phyloP scores from a whole-genome alignment of 92 coral and sea anemone genomes.

The Paramuricea clavata region DNA sequence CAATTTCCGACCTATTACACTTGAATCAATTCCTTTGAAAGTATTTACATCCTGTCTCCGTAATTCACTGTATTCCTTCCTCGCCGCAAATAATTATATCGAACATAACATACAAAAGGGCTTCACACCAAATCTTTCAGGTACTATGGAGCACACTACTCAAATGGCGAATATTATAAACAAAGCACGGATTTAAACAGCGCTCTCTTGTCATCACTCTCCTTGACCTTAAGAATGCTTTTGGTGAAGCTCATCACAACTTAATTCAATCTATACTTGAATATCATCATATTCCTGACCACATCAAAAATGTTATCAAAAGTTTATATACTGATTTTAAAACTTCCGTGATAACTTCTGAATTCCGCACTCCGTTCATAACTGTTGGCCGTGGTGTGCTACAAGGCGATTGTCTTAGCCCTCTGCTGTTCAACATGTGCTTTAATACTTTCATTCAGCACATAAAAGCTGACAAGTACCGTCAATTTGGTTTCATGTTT shows the following conservation, averaged over 20 bases:
- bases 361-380: conserved; percentile 27
- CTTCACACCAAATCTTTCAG: no score
- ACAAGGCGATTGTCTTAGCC: conserved; percentile 24
- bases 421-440: no score
- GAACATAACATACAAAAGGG: background rate
- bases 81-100: no score
- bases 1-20: no score
- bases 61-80: no score
- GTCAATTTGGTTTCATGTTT: conserved; percentile 54
- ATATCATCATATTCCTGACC: conserved; percentile 48
- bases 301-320: conserved; percentile 31
- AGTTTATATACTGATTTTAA: no score
- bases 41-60: no score
- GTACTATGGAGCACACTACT: no score
- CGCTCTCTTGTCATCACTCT: background rate
- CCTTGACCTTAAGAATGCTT: background rate
- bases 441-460: conserved; percentile 42
- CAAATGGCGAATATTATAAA: no score
- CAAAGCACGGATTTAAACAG: background rate
- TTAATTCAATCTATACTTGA: background rate
- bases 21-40: background rate
- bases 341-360: no score
- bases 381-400: conserved; percentile 55
- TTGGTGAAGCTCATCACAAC: background rate
- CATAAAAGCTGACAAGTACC: conserved; percentile 47